These are phyloP conservation scores for Palythoa heliodiscus DNA, from an alignment of 92 coral and sea anemone species.

Conservation along the genomic window DNA sequence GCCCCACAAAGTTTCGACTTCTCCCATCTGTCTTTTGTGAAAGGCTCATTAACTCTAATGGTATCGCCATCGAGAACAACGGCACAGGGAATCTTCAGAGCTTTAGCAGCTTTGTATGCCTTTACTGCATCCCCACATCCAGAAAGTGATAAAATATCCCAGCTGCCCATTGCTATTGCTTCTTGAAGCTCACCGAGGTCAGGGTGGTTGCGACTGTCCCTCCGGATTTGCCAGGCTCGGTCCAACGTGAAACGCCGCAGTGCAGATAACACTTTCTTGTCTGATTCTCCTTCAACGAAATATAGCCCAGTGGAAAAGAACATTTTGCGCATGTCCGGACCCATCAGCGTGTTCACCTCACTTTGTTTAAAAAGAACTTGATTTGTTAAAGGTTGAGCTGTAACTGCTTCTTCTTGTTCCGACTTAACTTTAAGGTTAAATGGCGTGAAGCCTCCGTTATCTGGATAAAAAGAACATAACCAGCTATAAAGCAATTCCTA, in stretches of 20 bases:
- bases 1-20: slow-evolving; percentile 7
- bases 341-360: slow-evolving; percentile 15
- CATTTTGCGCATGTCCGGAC: slow-evolving; percentile 14
- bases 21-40: slow-evolving; percentile 28
- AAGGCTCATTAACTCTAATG: background rate
- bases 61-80: slow-evolving; percentile 34
- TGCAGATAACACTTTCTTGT: slow-evolving; percentile 22
- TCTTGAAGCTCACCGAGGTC: background rate
- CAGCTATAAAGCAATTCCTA: too few species aligned
- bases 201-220: background rate
- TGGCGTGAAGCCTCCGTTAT: background rate
- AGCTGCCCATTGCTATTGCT: slow-evolving; percentile 35
- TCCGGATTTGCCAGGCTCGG: background rate
- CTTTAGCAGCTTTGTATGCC: slow-evolving; percentile 26
- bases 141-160: slow-evolving; percentile 33
- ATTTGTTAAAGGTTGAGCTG: too few species aligned
- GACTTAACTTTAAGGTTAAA: background rate
- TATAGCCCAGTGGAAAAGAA: slow-evolving; percentile 27
- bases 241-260: slow-evolving; percentile 9
- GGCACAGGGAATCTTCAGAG: slow-evolving; percentile 23
- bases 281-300: slow-evolving; percentile 47
- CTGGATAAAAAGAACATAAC: too few species aligned
- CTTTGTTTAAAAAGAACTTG: background rate
- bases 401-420: too few species aligned
- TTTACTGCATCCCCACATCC: slow-evolving; percentile 31